phyloP scores from a whole-genome alignment of 2,888 invertebrate genomes.

The Atrina japonica region DNA sequence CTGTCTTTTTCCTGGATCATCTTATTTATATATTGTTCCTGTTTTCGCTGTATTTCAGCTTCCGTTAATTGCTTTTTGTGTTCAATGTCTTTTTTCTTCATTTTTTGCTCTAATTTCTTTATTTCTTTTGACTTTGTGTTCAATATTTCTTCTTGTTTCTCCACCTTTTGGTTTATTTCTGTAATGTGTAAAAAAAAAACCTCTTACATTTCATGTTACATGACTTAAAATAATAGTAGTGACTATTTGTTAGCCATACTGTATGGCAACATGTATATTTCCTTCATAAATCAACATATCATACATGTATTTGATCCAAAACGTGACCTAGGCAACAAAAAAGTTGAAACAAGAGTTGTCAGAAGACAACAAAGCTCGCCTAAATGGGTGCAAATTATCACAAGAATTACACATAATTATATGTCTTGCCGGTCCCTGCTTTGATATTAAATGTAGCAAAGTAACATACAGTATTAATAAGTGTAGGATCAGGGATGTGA shows the following conservation, averaged over 20 bases:
- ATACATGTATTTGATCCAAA: no score
- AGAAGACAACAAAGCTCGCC: no score
- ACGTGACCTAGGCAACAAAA: no score
- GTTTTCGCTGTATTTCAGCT: conserved; percentile 60
- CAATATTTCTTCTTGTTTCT: conserved; percentile 60
- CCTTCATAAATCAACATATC: background rate
- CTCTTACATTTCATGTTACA: background rate
- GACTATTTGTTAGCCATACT: background rate
- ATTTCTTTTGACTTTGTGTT: conserved; percentile 58
- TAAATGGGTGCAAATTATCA: no score
- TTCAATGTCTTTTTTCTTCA: conserved; percentile 55
- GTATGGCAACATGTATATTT: no score
- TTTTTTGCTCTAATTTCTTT: conserved; percentile 51
- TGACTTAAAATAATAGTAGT: background rate
- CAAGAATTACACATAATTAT: no score
- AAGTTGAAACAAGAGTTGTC: no score
- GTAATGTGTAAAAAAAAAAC: conserved; percentile 35
- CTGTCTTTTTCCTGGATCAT: conserved; percentile 57
- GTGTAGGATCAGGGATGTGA: no score
- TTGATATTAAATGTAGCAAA: no score
- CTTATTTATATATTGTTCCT: conserved; percentile 58
- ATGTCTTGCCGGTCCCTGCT: no score
- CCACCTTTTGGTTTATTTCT: conserved; percentile 58
- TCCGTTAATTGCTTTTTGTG: conserved; percentile 61
- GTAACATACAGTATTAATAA: no score